Base-by-base conservation (phyloP, 2,113 vertebrate species). In the Coreoperca whiteheadi region DNA sequence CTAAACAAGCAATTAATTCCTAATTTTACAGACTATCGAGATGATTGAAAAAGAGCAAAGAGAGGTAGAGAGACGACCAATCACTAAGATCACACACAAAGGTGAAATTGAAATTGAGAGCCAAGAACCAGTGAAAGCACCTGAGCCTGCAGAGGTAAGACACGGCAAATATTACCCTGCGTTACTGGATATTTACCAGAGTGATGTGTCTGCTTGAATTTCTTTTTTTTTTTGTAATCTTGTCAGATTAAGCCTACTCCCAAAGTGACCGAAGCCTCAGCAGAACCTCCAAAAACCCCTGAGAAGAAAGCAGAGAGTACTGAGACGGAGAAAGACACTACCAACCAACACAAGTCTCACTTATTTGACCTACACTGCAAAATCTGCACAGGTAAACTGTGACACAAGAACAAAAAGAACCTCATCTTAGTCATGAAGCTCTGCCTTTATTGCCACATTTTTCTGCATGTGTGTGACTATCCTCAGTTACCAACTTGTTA, bases 21-120 rank as follows among this genome's bases (percentile, higher is more conserved):
- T 76, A 16, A 20, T 87, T 86, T 89, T 57, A 64, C 94, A 99
- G 98, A 98, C 97, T 25, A 99, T 99, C 94, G 98, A 99, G 94
- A 99, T 99, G 98, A 99, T 99, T 28, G 98, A 99, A 92, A 99
- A 98, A 88, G 98, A 99, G 65, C 97, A 99, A 93, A 95, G 98
- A 74, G 98, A 99, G 92, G 98, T 80, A 14, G 98, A 99, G 95
- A 96, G 97, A 80, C 94, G 98, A 30, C 98, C 98, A 9, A 99
- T 99, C 85, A 99, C 97, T 48, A 99, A 99, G 95, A 99, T 99
- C 91, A 99, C 98, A 79, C 98, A 99, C 91, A 99, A 99, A 95
- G 98, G 98, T 71, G 98, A 99, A 94, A 99, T 99, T 87, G 98
- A 99, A 95, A 99, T 99, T 82, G 98, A 99, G 93, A 99, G 96